phyloP scores from a whole-genome alignment of 2,888 invertebrate species.

The Serripes groenlandicus region DNA sequence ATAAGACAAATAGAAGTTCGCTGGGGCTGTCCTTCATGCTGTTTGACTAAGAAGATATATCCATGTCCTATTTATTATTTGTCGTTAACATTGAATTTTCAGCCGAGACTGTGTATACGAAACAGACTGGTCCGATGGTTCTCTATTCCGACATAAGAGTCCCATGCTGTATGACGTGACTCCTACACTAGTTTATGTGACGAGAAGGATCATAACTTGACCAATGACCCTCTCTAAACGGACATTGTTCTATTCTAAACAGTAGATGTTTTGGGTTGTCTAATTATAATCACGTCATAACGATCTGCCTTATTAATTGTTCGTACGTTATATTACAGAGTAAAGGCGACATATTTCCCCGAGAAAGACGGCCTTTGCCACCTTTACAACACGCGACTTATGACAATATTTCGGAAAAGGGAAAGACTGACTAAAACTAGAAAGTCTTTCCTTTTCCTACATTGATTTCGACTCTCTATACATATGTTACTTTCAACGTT shows the following conservation, averaged over 20 bases:
- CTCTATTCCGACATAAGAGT: too few species aligned
- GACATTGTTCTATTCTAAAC: slow-evolving; percentile 15
- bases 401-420: background rate
- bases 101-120: too few species aligned
- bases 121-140: too few species aligned
- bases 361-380: background rate
- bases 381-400: background rate
- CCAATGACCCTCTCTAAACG: slow-evolving; percentile 11
- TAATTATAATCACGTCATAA: slow-evolving; percentile 6
- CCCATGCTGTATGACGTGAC: too few species aligned
- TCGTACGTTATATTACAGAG: background rate
- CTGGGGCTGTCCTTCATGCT: too few species aligned
- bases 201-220: slow-evolving; percentile 4
- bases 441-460: too few species aligned
- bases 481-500: too few species aligned
- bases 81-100: too few species aligned
- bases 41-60: too few species aligned
- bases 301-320: background rate
- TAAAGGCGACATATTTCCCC: background rate
- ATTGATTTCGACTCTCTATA: too few species aligned
- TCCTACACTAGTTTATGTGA: background rate
- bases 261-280: slow-evolving; percentile 1
- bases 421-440: background rate
- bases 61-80: too few species aligned
- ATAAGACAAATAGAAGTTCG: too few species aligned